Base-by-base conservation (phyloP, 2,888 invertebrate species). In the Chrysodeixis includens region DNA sequence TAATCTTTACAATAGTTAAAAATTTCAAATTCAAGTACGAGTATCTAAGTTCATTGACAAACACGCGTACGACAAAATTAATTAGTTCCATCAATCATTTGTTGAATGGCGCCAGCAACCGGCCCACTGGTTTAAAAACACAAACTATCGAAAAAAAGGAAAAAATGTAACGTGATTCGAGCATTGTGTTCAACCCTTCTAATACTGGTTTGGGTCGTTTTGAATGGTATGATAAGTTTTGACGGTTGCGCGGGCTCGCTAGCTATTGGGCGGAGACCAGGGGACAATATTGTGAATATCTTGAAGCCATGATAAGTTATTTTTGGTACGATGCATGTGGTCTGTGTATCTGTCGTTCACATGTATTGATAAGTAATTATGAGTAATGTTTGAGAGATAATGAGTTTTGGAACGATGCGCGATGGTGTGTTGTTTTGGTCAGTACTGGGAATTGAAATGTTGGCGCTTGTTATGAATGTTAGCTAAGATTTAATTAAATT, bases 71-170 rank as follows among this genome's bases (percentile, higher is more conserved):
- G 85, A 92, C 90, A 85, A 93, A 93, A 95, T 94, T 94, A 95
- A 94, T 95, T 95, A 95, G 94, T 94, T 93, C 87, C 94, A 95
- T 95, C 94, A 92, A 94, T 95, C 94, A 93, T 83, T 78, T 76
- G 75, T 75, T 92, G 91, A 93, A 93, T 92, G 84, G 90, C 90
- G 92, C 90, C 91, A 90, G 86, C 76, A 67, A 82, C 85, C 88
- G 90, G 92, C 91, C 92, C 91, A 90, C 89, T 90, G 92, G 84
- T 90, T 90, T 89, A 74, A 91, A 92, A 81, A 90, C 84, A 84
- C 81, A 81, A 88, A 88, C 88, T 86, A 84, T 79, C 74, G 84
- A 83, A 91, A 90, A 49, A 49, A 40, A 40, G 4, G 1, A 40
- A 40, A 92, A 81, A 90, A 88, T 89, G 92, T 91, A 90, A 92